Base-by-base conservation (phyloP, 2,797 vertebrate species). In the Ataeniobius toweri region DNA sequence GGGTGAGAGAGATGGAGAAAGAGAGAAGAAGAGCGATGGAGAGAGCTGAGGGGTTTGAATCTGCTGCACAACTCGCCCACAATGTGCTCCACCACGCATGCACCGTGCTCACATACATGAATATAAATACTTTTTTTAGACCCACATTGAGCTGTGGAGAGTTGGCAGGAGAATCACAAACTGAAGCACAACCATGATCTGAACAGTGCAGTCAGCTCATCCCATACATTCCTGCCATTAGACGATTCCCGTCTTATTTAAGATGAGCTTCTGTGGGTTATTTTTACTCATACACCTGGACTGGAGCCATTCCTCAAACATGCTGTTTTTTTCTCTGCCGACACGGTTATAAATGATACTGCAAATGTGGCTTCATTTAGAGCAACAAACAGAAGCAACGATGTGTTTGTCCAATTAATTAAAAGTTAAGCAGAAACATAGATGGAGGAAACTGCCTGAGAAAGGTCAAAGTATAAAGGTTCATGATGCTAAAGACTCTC, bases 71-170 rank as follows among this genome's bases (percentile, higher is more conserved):
- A 84, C 89, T 94, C 92, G 93, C 94, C 93, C 93, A 94, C 93
- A 90, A 94, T 92, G 89, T 92, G 91, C 91, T 93, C 88, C 86
- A 92, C 93, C 93, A 92, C 90, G 89, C 92, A 92, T 91, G 88
- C 74, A 86, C 89, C 10, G 74, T 44, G 68, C 88, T 84, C 90
- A 82, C 89, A 83, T 88, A 86, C 88, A 86, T 63, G 84, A 76
- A 91, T 83, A 88, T 83, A 87, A 89, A 84, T 71, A 90, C 86
- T 93, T 85, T 88, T 92, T 91, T 78, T 88, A 88, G 88, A 84
- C 69, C 77, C 86, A 90, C 90, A 91, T 91, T 86, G 80, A 89
- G 88, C 89, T 89, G 73, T 80, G 76, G 87, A 91, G 91, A 88
- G 85, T 90, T 81, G 82, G 68, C 22, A 80, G 76, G 85, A 59